phyloP scores from a whole-genome alignment of 1,140 invertebrate species.

The Asobara japonica region DNA sequence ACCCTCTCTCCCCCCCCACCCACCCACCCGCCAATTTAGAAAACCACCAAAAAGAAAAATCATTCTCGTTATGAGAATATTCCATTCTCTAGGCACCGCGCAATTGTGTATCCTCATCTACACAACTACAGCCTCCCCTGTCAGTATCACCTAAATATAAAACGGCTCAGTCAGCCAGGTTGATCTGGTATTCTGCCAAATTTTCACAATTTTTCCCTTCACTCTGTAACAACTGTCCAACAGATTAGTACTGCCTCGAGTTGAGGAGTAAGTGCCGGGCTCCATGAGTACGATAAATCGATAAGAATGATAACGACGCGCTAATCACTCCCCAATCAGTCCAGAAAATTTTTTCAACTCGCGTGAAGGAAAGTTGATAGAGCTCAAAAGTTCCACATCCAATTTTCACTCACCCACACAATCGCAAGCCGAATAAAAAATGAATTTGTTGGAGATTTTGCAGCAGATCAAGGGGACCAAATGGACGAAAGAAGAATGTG shows the following conservation, averaged over 20 bases:
- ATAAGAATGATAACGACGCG: neutral
- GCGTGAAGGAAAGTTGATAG: no score
- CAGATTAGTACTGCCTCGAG: neutral
- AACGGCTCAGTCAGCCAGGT: constrained; percentile 55
- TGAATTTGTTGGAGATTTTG: constrained; percentile 22
- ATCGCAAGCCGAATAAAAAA: neutral
- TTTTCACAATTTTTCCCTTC: neutral
- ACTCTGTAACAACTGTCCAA: neutral
- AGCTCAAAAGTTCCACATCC: no score
- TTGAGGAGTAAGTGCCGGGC: neutral
- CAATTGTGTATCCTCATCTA: no score
- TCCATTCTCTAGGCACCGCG: no score
- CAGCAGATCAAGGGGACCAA: constrained; percentile 43
- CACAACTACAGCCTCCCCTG: constrained; percentile 14
- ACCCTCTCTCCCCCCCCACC: no score
- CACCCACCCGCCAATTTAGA: no score
- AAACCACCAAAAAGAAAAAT: no score
- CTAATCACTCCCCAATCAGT: neutral
- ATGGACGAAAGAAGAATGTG: constrained; percentile 57
- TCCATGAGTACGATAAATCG: neutral
- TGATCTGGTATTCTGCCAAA: constrained; percentile 60
- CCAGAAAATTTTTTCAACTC: no score
- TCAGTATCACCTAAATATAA: constrained; percentile 63
- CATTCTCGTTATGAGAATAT: no score
- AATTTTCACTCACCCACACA: no score